Conservation (phyloP, 2,113 vertebrate genomes). For the Gambusia affinis region DNA sequence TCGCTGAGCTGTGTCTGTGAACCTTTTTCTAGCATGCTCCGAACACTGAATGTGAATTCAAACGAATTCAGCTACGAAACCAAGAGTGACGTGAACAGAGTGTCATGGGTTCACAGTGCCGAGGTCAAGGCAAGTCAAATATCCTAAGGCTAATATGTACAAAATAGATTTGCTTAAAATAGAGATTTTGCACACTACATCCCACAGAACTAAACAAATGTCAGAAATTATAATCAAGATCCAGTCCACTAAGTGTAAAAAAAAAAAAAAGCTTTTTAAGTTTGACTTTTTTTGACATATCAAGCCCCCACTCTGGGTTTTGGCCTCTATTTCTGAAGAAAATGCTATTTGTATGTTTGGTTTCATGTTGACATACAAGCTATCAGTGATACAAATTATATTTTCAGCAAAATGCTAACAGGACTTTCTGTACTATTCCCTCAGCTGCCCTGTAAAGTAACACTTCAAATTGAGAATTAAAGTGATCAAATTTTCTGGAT, state of each 20-base stretch:
- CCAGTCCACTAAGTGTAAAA: background rate
- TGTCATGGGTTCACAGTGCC: slow-evolving; percentile 1
- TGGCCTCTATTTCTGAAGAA: background rate
- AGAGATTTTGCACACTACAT: background rate
- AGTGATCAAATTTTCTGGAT: background rate
- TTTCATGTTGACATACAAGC: background rate
- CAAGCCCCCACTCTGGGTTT: background rate
- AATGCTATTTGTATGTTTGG: background rate
- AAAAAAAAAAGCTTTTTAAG: background rate
- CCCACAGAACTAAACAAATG: background rate
- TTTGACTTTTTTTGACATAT: background rate
- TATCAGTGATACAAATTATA: no score
- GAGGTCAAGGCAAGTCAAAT: slow-evolving; percentile 8
- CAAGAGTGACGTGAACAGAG: background rate
- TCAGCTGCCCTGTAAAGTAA: background rate
- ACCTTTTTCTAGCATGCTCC: background rate
- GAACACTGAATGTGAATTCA: background rate
- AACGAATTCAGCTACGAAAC: slow-evolving; percentile 15
- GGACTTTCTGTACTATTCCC: background rate
- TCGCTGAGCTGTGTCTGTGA: slow-evolving; percentile 29
- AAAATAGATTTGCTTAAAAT: slow-evolving; percentile 13
- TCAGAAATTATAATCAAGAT: background rate
- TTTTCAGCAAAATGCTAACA: background rate
- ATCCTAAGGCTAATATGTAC: slow-evolving; percentile 11
- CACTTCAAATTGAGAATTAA: background rate